A percentile compares a stretch with the other conserved stretches of the same genome.
Conservation (phyloP, 1,140 invertebrate genomes). For the Lordiphosa stackelbergi region DNA sequence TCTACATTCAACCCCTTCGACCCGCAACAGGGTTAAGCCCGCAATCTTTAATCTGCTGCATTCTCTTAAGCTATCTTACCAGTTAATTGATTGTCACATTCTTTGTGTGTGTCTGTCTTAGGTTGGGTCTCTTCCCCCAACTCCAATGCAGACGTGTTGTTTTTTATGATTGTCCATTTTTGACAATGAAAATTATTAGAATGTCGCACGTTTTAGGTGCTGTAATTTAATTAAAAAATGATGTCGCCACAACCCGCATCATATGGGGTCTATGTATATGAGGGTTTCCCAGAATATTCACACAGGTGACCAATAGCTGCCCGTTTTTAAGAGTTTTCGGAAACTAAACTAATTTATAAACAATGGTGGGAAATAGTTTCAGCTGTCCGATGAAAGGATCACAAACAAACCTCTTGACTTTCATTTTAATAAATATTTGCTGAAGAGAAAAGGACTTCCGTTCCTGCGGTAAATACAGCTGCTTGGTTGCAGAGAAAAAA, state of each 20-base stretch:
- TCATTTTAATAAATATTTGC: constrained; percentile 43
- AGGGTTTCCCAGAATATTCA: constrained; percentile 69
- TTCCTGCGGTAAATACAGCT: constrained; percentile 49
- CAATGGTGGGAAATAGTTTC: constrained; percentile 25
- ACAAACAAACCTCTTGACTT: constrained; percentile 62
- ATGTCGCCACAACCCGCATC: constrained; percentile 64
- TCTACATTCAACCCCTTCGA: too few relatives aligned
- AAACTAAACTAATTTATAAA: constrained; percentile 33
- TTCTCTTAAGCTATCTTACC: constrained; percentile 50
- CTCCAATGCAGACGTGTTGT: constrained; percentile 63
- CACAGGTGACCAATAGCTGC: constrained; percentile 61
- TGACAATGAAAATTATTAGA: constrained; percentile 74
- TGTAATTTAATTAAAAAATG: constrained; percentile 73
- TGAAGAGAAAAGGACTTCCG: constrained; percentile 21
- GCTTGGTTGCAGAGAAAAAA: constrained; percentile 27
- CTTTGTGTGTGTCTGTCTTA: constrained; percentile 24
- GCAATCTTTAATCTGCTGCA: constrained; percentile 28
- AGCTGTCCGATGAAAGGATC: constrained; percentile 49
- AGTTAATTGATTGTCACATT: constrained; percentile 74
- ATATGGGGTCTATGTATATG: constrained; percentile 40
- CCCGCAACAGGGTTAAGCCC: constrained; percentile 37
- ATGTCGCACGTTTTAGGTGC: constrained; percentile 70
- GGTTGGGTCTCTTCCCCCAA: constrained; percentile 10
- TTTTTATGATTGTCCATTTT: constrained; percentile 68
- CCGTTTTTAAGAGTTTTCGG: constrained; percentile 5